phyloP scores from a whole-genome alignment of 2,888 invertebrate species.

The Leptopilina drosophilae region DNA sequence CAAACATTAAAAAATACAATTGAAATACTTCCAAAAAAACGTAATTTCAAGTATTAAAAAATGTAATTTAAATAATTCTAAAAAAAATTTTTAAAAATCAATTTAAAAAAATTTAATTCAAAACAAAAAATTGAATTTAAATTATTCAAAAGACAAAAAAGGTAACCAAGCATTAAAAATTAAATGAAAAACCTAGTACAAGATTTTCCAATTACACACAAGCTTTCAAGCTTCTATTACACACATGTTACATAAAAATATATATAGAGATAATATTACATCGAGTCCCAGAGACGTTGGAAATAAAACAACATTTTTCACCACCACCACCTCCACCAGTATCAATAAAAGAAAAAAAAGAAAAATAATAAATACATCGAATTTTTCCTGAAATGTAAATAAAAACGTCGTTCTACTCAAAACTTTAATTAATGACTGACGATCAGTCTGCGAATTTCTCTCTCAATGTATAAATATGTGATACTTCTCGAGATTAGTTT shows the following conservation, averaged over 20 bases:
- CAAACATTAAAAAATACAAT: no score
- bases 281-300: conserved; percentile 21
- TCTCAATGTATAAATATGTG: conserved; percentile 33
- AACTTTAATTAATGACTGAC: background rate
- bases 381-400: conserved; percentile 28
- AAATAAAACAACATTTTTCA: conserved; percentile 4
- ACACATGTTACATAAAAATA: conserved; percentile 20
- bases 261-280: background rate
- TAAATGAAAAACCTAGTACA: conserved; percentile 55
- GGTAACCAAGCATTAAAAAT: conserved; percentile 59
- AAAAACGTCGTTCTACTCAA: conserved; percentile 1
- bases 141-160: conserved; percentile 20
- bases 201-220: conserved; percentile 44
- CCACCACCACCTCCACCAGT: background rate
- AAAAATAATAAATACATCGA: conserved; percentile 20
- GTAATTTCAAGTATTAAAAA: no score
- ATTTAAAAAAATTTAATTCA: no score
- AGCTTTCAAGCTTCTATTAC: conserved; percentile 22
- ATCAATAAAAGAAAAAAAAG: background rate
- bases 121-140: no score
- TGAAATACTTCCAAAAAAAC: no score
- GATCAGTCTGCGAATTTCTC: conserved; percentile 8
- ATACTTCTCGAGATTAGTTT: conserved; percentile 13
- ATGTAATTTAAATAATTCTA: no score
- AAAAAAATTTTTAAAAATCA: no score